Evolutionary conservation across 2,113 vertebrate genomes (phyloP).

Genomic region (Dasyurus viverrinus): DNA sequence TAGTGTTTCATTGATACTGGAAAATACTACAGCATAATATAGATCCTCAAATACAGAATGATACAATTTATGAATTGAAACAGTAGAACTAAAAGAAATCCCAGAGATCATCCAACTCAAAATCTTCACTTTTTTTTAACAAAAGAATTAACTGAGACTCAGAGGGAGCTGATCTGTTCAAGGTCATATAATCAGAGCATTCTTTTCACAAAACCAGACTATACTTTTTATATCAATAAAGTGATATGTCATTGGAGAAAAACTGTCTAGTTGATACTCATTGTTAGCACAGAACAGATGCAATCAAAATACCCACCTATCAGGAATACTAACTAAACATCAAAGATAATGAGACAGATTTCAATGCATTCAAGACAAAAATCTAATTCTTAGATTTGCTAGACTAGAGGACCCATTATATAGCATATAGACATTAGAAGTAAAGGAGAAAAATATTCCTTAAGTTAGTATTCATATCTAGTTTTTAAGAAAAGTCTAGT

Average conservation of each 20-base stretch:
- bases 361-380: accelerated
- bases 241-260: background rate
- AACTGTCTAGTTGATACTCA: background rate
- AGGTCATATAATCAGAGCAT: background rate
- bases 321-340: background rate
- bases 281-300: background rate
- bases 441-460: background rate
- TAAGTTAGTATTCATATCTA: conserved; percentile 44
- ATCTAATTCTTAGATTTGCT: accelerated
- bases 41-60: background rate
- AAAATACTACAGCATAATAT: background rate
- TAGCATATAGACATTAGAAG: background rate
- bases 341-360: background rate
- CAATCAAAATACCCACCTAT: background rate
- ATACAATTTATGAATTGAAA: background rate
- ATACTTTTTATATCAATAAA: background rate
- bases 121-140: background rate
- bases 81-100: background rate
- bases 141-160: background rate
- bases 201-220: background rate
- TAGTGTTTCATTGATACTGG: background rate
- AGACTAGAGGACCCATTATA: background rate
- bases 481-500: background rate
- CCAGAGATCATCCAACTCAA: background rate
- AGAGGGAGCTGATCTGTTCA: background rate